Base-by-base conservation (phyloP, 1,140 invertebrate species). In the Psix sp. region DNA sequence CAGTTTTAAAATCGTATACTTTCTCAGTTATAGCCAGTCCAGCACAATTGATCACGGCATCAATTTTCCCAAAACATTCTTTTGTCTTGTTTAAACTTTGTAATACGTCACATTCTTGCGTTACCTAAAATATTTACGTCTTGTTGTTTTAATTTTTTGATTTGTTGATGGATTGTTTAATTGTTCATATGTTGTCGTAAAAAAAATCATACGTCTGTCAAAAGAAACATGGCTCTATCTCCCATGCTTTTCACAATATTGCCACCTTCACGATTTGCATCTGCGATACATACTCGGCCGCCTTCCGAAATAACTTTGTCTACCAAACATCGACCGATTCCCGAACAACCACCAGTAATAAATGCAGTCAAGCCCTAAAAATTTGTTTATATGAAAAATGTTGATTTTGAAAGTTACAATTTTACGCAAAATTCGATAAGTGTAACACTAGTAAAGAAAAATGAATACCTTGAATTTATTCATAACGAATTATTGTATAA, bases 51-150 rank as follows among this genome's bases (percentile, higher is more conserved):
- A 81, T 26, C 0, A 82, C 26, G 0, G 63, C 66, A 36, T 81
- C 80, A 15, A 82, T 70, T 6, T 74, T 70, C 0, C 77, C 75
- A 38, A 78, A 82, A 57, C 65, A 76, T 0, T 72, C 49, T 18
- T 77, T 78, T 0, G 42, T 36, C 1, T 40, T 20, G 9, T 77
- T 74, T 5, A 80, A 35, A 17, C 75, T 77, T 3, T 77, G 45
- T 0, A 56, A 1, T 0, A 80, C 45, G 2, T 80, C 77, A 3
- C 65, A 60, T 17, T 78, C 76, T 29, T 60, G 33, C 2, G 76
- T 77, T 0, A 82, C 68, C 78, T 82, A n/a, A n/a, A n/a, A n/a
- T n/a, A n/a, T n/a, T n/a, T n/a, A n/a, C n/a, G n/a, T n/a, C n/a
- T n/a, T n/a, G n/a, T n/a, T n/a, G n/a, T n/a, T n/a, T n/a, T n/a